Base-by-base conservation (phyloP, 2,888 invertebrate species). In the Listrodromus nycthemerus region DNA sequence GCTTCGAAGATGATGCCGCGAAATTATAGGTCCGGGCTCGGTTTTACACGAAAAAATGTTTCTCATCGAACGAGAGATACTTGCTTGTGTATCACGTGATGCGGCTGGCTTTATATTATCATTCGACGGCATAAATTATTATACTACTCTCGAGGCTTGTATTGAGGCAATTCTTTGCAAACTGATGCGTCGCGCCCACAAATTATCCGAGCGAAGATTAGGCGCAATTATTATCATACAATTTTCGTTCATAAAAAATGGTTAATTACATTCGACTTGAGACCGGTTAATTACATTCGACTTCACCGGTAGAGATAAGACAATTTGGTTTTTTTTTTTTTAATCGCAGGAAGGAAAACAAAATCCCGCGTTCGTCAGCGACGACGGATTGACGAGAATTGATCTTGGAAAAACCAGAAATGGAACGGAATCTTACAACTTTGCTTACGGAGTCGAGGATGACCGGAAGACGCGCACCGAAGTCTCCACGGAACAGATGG, bases 361-460 rank as follows among this genome's bases (percentile, higher is more conserved):
- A 24, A 93, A 92, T 87, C 90, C 89, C 7, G 90, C 85, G 27
- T 93, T 92, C 83, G 81, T 92, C 30, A 89, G 87, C 2, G 92
- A 92, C 79, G 90, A 92, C 67, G 91, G 90, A 3, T 83, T 85
- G 2, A 58, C 81, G 45, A 87, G 87, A 30, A 85, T 88, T 1
- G 90, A 91, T 71, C 86, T 90, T 27, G 85, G 86, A 73, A 86
- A 86, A 67, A 67, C 86, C 8, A 74, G 82, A 30, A 76, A 82
- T 80, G 82, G 69, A 69, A 55, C 74, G 1, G 74, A 75, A 37
- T 65, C 77, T n/a, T 78, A 74, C 27, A 84, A 69, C 27, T 84
- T 84, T 52, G 76, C 80, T 80, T 84, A 84, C 21, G 81, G 77
- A 30, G 52, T 21, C 30, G 84, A 84, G 21, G 70, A 70, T 2